Conservation (phyloP, 2,888 invertebrate species). For the Tholera decimalis region DNA sequence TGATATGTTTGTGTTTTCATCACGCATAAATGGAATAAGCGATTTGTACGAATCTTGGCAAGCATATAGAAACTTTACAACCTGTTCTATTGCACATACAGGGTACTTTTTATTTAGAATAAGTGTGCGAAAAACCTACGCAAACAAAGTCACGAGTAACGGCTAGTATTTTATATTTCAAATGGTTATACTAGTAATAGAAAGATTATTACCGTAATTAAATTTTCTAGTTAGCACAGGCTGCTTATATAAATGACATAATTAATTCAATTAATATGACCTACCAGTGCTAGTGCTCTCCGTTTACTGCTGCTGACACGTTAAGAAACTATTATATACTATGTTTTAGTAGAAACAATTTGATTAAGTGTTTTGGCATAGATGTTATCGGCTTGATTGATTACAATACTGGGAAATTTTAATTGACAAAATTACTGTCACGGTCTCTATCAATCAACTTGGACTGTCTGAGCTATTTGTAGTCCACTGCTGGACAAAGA, state of each 20-base stretch:
- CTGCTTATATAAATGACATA: slow-evolving; percentile 38
- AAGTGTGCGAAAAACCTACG: too few relatives aligned
- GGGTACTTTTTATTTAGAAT: too few relatives aligned
- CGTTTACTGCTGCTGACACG: slow-evolving; percentile 19
- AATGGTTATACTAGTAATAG: slow-evolving; percentile 21
- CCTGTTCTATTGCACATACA: too few relatives aligned
- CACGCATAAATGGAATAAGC: too few relatives aligned
- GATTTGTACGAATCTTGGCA: too few relatives aligned
- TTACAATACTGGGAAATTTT: slow-evolving; percentile 39
- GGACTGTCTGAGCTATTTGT: slow-evolving; percentile 17
- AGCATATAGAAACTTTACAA: too few relatives aligned
- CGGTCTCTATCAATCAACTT: slow-evolving; percentile 42
- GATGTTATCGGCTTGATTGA: slow-evolving; percentile 40
- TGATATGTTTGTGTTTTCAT: too few relatives aligned
- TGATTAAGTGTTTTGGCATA: slow-evolving; percentile 43
- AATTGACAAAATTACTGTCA: slow-evolving; percentile 47
- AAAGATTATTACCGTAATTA: slow-evolving; percentile 40
- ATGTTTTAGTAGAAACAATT: slow-evolving; percentile 19
- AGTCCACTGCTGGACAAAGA: slow-evolving; percentile 16
- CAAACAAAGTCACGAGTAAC: too few relatives aligned
- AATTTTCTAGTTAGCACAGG: slow-evolving; percentile 14
- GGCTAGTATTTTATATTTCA: slow-evolving; percentile 20
- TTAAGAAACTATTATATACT: slow-evolving; percentile 25
- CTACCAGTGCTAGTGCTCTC: slow-evolving; percentile 8
- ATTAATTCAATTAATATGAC: slow-evolving; percentile 47